Evolutionary conservation across 2,113 vertebrate genomes (phyloP).

Genomic region (Xyrauchen texanus): DNA sequence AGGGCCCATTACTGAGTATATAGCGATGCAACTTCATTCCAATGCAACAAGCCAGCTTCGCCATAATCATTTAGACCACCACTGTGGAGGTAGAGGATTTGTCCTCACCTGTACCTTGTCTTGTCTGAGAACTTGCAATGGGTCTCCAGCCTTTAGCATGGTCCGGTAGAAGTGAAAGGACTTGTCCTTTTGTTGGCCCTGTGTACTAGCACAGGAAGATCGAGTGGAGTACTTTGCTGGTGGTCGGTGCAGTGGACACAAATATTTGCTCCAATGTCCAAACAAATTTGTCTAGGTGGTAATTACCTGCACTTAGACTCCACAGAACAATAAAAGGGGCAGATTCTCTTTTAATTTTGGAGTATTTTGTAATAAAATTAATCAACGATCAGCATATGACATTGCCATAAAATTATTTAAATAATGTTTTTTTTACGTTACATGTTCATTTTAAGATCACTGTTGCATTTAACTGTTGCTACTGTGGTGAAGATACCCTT

Average conservation of each 20-base stretch:
- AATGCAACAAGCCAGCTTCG: neutral
- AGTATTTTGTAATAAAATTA: too few relatives aligned
- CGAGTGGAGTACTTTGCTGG: conserved; percentile 29
- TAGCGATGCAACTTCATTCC: neutral
- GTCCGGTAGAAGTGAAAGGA: conserved; percentile 58
- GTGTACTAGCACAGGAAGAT: conserved; percentile 39
- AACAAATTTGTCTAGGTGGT: conserved; percentile 46
- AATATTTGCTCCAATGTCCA: conserved; percentile 51
- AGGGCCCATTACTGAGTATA: conserved; percentile 29
- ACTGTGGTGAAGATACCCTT: too few relatives aligned
- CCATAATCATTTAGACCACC: conserved; percentile 20
- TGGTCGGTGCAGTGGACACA: conserved; percentile 45
- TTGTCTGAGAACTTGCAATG: conserved; percentile 37
- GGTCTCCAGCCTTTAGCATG: conserved; percentile 41
- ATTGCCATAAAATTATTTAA: too few relatives aligned
- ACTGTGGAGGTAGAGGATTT: conserved; percentile 27
- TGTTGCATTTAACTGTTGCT: too few relatives aligned
- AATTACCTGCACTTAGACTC: conserved; percentile 40
- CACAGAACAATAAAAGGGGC: conserved; percentile 36
- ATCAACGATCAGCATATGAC: too few relatives aligned
- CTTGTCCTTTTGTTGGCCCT: conserved; percentile 35
- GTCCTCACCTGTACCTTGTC: conserved; percentile 35
- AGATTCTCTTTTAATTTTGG: neutral
- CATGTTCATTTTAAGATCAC: too few relatives aligned
- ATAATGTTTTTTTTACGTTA: too few relatives aligned